phyloP scores from a whole-genome alignment of 1,140 invertebrate species.

The Aphis craccivora region DNA sequence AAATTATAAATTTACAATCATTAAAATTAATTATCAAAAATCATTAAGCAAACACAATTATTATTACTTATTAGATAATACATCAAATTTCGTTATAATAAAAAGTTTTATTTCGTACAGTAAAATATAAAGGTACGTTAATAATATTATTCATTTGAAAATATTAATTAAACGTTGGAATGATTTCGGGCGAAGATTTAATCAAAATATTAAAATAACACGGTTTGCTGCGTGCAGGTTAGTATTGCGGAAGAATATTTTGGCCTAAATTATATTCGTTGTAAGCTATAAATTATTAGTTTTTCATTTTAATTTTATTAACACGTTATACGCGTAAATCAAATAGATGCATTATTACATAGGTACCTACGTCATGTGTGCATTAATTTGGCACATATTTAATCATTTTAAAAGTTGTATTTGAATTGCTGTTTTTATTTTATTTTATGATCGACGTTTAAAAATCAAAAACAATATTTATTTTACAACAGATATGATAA shows the following conservation, averaged over 20 bases:
- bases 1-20: background rate
- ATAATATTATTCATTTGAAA: background rate
- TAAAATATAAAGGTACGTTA: background rate
- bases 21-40: background rate
- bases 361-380: background rate
- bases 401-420: background rate
- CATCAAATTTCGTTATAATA: background rate
- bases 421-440: background rate
- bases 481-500: background rate
- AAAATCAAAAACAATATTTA: background rate
- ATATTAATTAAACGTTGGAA: constrained; percentile 11
- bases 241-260: background rate
- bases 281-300: background rate
- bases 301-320: background rate
- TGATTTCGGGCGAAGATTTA: background rate
- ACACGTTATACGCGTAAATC: background rate
- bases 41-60: background rate
- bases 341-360: background rate
- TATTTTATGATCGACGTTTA: background rate
- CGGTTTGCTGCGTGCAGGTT: background rate
- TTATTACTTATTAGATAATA: background rate
- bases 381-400: background rate
- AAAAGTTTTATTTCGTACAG: background rate
- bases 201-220: background rate
- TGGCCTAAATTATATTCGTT: background rate